A percentile compares a stretch with the other conserved stretches of the same genome.
These are phyloP conservation scores for Hyperoodon ampullatus DNA, from an alignment of 2,113 vertebrate species.

Conservation along the genomic window DNA sequence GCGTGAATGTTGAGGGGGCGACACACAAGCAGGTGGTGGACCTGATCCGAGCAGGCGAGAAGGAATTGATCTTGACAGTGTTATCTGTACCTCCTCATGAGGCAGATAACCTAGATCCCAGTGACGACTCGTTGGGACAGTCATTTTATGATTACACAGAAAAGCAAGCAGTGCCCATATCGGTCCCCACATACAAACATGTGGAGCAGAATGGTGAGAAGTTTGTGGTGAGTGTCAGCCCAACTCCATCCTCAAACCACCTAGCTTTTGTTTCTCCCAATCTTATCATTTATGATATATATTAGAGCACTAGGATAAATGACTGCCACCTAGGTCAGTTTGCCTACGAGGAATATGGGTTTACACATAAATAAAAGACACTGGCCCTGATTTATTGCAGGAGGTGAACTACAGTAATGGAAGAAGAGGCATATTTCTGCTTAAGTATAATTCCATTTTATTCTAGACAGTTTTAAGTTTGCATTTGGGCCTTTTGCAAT, in stretches of 20 bases:
- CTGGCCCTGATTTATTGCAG: not conserved
- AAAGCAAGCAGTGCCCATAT: constrained; percentile 98
- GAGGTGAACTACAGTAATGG: not conserved
- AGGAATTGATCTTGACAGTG: constrained; percentile 95
- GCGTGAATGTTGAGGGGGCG: constrained; percentile 96
- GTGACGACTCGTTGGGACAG: constrained; percentile 93
- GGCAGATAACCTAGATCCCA: constrained; percentile 93
- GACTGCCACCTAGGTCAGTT: not conserved
- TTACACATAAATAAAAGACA: not conserved
- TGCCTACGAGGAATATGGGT: not conserved
- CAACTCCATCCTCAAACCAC: constrained; percentile 38
- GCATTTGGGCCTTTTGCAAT: not conserved
- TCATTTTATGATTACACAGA: constrained; percentile 97
- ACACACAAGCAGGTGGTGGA: constrained; percentile 99
- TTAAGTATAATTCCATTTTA: constrained; percentile 4
- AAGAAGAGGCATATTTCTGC: not conserved
- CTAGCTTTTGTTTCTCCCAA: constrained; percentile 32
- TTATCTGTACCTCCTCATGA: constrained; percentile 95
- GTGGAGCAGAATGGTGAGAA: constrained; percentile 97
- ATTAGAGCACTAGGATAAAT: not conserved
- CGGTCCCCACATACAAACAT: constrained; percentile 97
- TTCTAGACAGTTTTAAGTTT: constrained; percentile 38
- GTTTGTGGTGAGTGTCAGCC: constrained; percentile 93
- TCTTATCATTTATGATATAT: not conserved
- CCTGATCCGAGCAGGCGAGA: constrained; percentile 96